These are phyloP conservation scores for Arnoldichthys spilopterus DNA, from an alignment of 2,797 vertebrate genomes.

Conservation along the genomic window DNA sequence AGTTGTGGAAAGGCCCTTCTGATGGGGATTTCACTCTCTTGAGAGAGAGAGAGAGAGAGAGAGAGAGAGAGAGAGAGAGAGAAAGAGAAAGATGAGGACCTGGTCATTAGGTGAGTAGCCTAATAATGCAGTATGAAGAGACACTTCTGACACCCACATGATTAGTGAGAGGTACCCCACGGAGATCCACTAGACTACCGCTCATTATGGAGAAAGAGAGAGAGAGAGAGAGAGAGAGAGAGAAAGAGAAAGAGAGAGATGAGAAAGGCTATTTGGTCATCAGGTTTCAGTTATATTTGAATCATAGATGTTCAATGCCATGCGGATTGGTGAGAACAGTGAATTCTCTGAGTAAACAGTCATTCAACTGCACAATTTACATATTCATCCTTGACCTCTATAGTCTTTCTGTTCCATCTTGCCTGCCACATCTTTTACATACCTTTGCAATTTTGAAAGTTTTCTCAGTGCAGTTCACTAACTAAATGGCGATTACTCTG, in stretches of 20 bases:
- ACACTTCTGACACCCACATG: conserved; percentile 75
- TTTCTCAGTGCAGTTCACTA: not conserved
- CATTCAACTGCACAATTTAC: conserved; percentile 31
- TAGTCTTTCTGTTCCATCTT: not conserved
- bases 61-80: not conserved
- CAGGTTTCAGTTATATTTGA: conserved; percentile 8
- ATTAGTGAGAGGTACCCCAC: conserved; percentile 77
- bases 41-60: not conserved
- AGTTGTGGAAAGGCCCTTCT: not conserved
- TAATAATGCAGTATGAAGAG: conserved; percentile 72
- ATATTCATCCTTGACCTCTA: not conserved
- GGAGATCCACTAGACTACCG: conserved; percentile 63
- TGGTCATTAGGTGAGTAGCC: conserved; percentile 65
- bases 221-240: not conserved
- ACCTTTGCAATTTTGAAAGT: conserved; percentile 35
- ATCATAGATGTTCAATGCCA: not conserved
- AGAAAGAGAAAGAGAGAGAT: not conserved
- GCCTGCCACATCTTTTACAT: conserved; percentile 33
- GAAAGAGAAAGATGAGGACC: not conserved
- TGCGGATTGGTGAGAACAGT: not conserved
- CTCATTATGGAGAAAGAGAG: conserved; percentile 68
- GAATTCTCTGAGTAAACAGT: conserved; percentile 2
- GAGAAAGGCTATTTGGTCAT: conserved; percentile 11
- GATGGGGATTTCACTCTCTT: not conserved
- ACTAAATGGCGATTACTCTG: conserved; percentile 12